phyloP scores from a whole-genome alignment of 2,797 vertebrate species.

The Tiaroga cobitis region DNA sequence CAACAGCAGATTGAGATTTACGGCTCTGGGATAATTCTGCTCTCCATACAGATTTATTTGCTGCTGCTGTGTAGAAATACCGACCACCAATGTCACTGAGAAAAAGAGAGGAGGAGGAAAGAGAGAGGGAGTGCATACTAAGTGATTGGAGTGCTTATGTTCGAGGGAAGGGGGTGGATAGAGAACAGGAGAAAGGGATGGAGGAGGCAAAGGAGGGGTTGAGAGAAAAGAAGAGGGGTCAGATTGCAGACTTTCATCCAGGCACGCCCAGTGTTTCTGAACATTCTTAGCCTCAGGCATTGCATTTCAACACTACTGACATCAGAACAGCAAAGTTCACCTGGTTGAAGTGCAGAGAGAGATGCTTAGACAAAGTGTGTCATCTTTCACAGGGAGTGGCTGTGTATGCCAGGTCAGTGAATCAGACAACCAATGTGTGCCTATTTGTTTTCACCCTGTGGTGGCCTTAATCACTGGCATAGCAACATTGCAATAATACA shows the following conservation, averaged over 20 bases:
- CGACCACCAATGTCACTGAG: conserved; percentile 14
- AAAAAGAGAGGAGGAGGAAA: not conserved
- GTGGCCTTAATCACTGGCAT: not conserved
- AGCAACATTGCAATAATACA: not conserved
- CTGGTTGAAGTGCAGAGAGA: conserved; percentile 18
- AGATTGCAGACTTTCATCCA: conserved; percentile 37
- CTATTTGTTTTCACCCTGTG: conserved; percentile 3
- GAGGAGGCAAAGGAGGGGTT: not conserved
- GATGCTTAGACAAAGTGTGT: conserved; percentile 3
- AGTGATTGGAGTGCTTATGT: conserved; percentile 17
- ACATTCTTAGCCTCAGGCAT: conserved; percentile 52
- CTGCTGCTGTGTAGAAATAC: conserved; percentile 24
- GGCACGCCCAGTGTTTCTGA: conserved; percentile 50
- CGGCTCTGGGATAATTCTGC: not conserved
- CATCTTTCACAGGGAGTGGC: conserved; percentile 3
- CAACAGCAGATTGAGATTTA: conserved; percentile 31
- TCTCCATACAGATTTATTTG: conserved; percentile 32
- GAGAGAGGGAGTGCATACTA: conserved; percentile 2
- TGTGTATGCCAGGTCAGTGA: conserved; percentile 2
- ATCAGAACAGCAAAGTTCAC: conserved; percentile 32
- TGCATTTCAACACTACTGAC: conserved; percentile 49
- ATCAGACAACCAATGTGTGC: conserved; percentile 10
- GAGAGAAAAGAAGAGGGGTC: not conserved
- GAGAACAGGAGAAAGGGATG: conserved; percentile 21
- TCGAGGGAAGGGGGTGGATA: not conserved